Conservation (phyloP, 2,113 vertebrate species). For the Spilogale gracilis region DNA sequence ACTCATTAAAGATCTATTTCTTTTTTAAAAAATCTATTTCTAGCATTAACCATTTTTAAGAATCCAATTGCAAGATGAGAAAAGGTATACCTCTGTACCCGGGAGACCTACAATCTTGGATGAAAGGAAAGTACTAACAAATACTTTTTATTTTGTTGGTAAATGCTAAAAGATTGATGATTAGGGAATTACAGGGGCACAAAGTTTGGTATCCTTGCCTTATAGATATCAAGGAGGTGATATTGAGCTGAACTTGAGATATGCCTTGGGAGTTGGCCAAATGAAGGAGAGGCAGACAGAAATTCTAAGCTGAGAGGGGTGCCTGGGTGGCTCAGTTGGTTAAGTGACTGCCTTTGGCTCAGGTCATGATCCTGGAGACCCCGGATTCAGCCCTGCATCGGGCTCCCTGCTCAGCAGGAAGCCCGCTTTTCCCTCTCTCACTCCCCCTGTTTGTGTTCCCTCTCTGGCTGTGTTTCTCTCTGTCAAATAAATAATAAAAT, state of each 20-base stretch:
- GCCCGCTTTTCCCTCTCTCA: too few relatives aligned
- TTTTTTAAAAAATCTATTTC: background rate
- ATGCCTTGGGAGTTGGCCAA: background rate
- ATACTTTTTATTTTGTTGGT: constrained; percentile 24
- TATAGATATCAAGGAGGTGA: background rate
- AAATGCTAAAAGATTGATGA: background rate
- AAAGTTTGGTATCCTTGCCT: background rate
- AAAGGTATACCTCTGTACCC: background rate
- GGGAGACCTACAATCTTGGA: background rate
- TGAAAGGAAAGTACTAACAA: background rate
- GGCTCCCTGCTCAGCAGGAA: too few relatives aligned
- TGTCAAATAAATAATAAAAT: too few relatives aligned
- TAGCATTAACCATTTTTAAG: background rate
- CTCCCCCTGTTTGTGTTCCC: too few relatives aligned
- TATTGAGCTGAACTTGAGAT: background rate
- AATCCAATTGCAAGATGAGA: background rate
- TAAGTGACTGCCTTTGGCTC: too few relatives aligned
- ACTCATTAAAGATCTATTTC: background rate
- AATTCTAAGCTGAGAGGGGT: background rate
- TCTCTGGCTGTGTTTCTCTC: too few relatives aligned
- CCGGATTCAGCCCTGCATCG: too few relatives aligned
- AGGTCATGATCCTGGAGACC: too few relatives aligned
- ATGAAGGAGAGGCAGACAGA: background rate
- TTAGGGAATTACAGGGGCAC: background rate
- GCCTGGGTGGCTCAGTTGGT: too few relatives aligned